phyloP scores from a whole-genome alignment of 2,888 invertebrate genomes.

The Dascillus cervinus region DNA sequence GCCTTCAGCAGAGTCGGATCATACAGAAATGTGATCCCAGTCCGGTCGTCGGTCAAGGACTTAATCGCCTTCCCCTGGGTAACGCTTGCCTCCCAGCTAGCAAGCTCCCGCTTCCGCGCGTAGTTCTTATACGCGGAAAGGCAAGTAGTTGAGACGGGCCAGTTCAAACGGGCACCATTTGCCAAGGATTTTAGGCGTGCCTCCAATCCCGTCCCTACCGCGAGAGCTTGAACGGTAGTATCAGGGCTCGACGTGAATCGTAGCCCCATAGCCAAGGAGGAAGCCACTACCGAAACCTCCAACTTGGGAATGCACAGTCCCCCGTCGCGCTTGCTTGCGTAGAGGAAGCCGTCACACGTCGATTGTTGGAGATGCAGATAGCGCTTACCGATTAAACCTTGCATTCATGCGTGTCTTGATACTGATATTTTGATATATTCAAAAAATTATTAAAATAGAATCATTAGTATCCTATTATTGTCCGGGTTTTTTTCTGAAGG shows the following conservation, averaged over 20 bases:
- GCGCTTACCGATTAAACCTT: too few relatives aligned
- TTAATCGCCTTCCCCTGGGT: conserved; percentile 25
- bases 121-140: conserved; percentile 8
- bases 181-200: conserved; percentile 21
- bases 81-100: conserved; percentile 18
- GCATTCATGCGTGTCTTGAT: too few relatives aligned
- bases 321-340: conserved; percentile 28
- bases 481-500: too few relatives aligned
- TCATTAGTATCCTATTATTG: too few relatives aligned
- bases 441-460: too few relatives aligned
- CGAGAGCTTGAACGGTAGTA: conserved; percentile 24
- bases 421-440: too few relatives aligned
- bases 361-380: conserved; percentile 26
- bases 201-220: conserved; percentile 17
- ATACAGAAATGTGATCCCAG: conserved; percentile 23
- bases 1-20: conserved; percentile 24
- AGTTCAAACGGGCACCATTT: conserved; percentile 15
- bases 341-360: conserved; percentile 22
- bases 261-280: conserved; percentile 9
- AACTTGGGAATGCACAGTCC: conserved; percentile 29
- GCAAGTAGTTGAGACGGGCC: conserved; percentile 16
- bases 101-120: conserved; percentile 21
- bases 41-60: conserved; percentile 20
- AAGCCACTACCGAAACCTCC: conserved; percentile 16
- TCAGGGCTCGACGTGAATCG: conserved; percentile 19